A percentile compares a stretch with the other conserved stretches of the same genome.
These are phyloP conservation scores for Melanaphis sacchari DNA, from an alignment of 1,140 invertebrate species.

Conservation along the genomic window DNA sequence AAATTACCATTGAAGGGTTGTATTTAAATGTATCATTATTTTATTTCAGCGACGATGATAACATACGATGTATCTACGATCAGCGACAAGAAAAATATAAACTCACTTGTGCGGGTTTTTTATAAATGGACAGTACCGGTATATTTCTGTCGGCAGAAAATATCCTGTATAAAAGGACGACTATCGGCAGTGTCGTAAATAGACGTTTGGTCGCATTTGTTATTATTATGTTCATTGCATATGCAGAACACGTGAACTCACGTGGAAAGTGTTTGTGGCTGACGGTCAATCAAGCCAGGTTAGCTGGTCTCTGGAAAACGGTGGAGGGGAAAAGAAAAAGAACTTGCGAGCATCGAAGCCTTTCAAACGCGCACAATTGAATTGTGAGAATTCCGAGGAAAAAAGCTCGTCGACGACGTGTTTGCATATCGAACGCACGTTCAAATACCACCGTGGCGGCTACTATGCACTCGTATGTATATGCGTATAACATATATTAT, in stretches of 20 bases:
- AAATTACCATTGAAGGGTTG: neutral
- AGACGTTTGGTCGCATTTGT: neutral
- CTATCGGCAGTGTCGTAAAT: neutral
- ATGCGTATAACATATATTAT: neutral
- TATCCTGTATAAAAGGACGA: neutral
- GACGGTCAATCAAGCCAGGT: constrained; percentile 49
- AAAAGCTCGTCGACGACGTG: constrained; percentile 12
- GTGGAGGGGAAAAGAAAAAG: neutral
- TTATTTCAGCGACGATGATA: neutral
- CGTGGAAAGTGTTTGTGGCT: constrained; percentile 49
- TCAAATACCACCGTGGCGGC: constrained; percentile 19
- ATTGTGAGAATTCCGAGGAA: constrained; percentile 12
- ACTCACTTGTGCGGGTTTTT: neutral
- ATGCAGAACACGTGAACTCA: constrained; percentile 36
- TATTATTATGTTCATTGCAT: constrained; percentile 30
- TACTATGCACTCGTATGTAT: neutral
- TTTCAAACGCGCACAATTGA: constrained; percentile 45
- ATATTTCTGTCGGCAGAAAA: neutral
- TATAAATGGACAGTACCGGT: neutral
- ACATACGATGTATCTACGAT: neutral
- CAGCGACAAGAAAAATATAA: neutral
- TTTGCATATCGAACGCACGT: constrained; percentile 45
- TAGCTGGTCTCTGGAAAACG: constrained; percentile 1
- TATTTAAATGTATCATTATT: neutral
- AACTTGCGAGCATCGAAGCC: neutral